Conservation (phyloP, 2,113 vertebrate genomes). For the Esox niger region DNA sequence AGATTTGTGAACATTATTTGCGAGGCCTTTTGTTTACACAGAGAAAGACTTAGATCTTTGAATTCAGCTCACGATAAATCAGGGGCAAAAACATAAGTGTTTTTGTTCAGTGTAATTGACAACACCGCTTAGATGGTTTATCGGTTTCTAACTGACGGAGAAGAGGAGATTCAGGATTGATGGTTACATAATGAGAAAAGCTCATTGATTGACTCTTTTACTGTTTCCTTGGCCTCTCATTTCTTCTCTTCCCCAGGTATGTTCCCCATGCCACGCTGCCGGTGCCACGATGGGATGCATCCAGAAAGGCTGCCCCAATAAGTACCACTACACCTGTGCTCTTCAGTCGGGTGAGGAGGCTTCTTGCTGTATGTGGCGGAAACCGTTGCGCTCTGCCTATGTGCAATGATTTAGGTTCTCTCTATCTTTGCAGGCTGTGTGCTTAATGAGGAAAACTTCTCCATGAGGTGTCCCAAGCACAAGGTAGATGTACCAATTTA, state of each 20-base stretch:
- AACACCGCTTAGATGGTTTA: too few relatives aligned
- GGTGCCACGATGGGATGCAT: slow-evolving; percentile 76
- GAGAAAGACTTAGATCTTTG: too few relatives aligned
- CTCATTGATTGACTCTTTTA: too few relatives aligned
- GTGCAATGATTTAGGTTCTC: background rate
- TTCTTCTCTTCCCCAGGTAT: slow-evolving; percentile 49
- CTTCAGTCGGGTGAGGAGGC: slow-evolving; percentile 60
- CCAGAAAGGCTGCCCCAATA: slow-evolving; percentile 67
- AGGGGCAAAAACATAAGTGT: too few relatives aligned
- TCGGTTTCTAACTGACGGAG: too few relatives aligned
- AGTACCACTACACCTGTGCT: slow-evolving; percentile 74
- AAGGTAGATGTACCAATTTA: slow-evolving; percentile 55
- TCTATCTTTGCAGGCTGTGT: slow-evolving; percentile 55
- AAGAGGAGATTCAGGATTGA: background rate
- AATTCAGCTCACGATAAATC: too few relatives aligned
- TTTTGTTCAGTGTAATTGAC: too few relatives aligned
- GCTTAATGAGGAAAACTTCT: slow-evolving; percentile 75
- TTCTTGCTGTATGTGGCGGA: slow-evolving; percentile 17
- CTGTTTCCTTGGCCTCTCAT: too few relatives aligned
- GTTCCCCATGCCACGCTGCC: slow-evolving; percentile 54
- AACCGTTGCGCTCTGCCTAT: background rate
- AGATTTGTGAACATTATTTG: too few relatives aligned
- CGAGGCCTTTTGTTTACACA: too few relatives aligned
- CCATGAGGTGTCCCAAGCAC: slow-evolving; percentile 69
- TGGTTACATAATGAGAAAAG: background rate